Base-by-base conservation (phyloP, 35 echinoderm and acorn worm genomes). In the Ophiothrix spiculata region DNA sequence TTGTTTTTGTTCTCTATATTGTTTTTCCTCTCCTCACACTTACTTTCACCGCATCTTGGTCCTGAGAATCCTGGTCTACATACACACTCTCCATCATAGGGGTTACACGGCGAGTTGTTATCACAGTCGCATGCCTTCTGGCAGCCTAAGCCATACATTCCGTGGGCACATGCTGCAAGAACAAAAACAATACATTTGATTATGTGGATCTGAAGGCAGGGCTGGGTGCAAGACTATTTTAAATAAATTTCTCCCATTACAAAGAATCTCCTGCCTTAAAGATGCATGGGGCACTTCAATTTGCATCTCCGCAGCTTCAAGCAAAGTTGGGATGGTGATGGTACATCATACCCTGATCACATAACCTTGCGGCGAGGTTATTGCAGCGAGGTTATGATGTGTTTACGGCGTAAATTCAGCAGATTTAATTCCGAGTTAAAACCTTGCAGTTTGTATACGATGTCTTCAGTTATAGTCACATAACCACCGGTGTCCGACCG, bases 41-140 rank as follows among this genome's bases (percentile, higher is more conserved):
- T 64, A 90, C 81, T 90, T 78, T 85, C 89, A 39, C 49, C 63
- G 37, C 91, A 93, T 36, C 28, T 82, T 35, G 80, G 74, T 46
- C 95, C 95, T 39, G 42, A 56, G 28, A 73, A 93, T 42, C 95
- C 95, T 11, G 80, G 36, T 11, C 85, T 56, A 64, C 95, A 98
- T 10, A 85, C 69, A 77, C 95, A 98, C 36, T 88, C 85, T 0
- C 95, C 95, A 88, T 91, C 92, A 40, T 85, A 90, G 34, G 81
- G 14, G 37, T 90, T 56, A 81, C 95, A 98, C 14, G 40, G n/a
- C 38, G 81, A 81, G 1, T 77, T 91, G 82, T 98, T 84, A 8
- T 76, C 85, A 86, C 95, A 98, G 38, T 75, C 39, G 83, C 95
- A 98, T 35, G 49, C 54, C 31, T 87, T 79, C 8, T 46, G 33